Percentiles rank a stretch among this genome's conserved stretches.
Conservation (phyloP, 2,888 invertebrate genomes). For the Pheosia tremula region DNA sequence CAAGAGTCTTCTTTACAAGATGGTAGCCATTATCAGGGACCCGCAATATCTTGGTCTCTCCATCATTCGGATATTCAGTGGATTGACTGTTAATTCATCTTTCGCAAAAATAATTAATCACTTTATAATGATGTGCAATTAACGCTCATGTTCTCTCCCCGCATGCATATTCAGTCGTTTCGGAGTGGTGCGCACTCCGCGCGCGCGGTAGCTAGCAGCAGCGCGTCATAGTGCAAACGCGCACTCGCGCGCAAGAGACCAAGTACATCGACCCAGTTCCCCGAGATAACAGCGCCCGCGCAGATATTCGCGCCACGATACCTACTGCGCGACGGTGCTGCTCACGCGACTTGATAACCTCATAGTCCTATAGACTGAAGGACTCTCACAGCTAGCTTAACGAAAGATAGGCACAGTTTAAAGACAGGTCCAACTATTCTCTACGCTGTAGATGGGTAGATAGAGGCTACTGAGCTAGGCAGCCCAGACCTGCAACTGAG, state of each 20-base stretch:
- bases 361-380: neutral
- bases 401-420: neutral
- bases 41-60: too few relatives aligned
- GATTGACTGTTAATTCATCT: neutral
- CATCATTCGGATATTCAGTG: neutral
- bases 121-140: conserved; percentile 3
- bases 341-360: neutral
- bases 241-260: conserved; percentile 7
- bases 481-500: too few relatives aligned
- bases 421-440: too few relatives aligned
- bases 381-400: neutral
- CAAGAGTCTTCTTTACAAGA: too few relatives aligned
- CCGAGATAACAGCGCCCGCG: conserved; percentile 11
- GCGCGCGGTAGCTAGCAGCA: neutral
- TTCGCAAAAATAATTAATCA: neutral
- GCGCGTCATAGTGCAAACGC: conserved; percentile 6
- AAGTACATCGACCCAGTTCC: conserved; percentile 13
- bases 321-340: neutral
- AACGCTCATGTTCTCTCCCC: conserved; percentile 2
- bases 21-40: too few relatives aligned
- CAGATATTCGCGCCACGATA: conserved; percentile 6
- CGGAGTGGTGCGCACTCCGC: neutral
- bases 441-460: too few relatives aligned
- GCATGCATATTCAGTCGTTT: conserved; percentile 1
- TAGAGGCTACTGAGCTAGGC: too few relatives aligned